Base-by-base conservation (phyloP, 2,888 invertebrate species). In the Cylindroiulus punctatus region DNA sequence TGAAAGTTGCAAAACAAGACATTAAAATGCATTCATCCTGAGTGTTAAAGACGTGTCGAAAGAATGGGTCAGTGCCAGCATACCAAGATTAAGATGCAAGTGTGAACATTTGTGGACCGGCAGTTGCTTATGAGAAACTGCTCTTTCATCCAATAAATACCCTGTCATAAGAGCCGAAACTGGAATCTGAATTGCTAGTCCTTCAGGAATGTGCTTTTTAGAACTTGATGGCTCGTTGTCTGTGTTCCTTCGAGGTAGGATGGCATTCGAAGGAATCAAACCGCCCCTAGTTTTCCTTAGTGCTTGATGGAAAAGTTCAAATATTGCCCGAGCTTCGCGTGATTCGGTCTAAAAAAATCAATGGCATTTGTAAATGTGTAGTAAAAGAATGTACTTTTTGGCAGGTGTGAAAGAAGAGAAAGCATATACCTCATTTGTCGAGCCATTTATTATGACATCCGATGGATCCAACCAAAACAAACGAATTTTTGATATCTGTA, bases 241-340 rank as follows among this genome's bases (percentile, higher is more conserved):
- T 12, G 26, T 8, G 26, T 65, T 26, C 17, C 17, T 2, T 2
- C 30, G 8, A 17, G 81, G 81, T 26, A 85, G 30, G 81, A 85
- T 44, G 36, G 85, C 36, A 44, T 42, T 81, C 81, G 40, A 19
- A 0, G 85, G 85, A 40, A 85, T 85, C 5, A 85, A 40, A 8
- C 85, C 85, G 19, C 85, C 85, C 12, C 81, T 81, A 26, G 65
- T 76, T 81, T 40, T 85, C 22, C 36, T n/a, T 76, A 85, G 30
- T 36, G 65, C 81, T 22, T 32, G 40, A 12, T 85, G 40, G 22
- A 85, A 40, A 22, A 85, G 65, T 0, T 81, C 22, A 19, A 81
- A 76, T 36, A 36, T 57, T 30, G 22, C 44, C 17, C 0, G 36
- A 32, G n/a, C 4, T 10, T 84, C 32, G 10, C 26, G n/a, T 26